phyloP scores from a whole-genome alignment of 2,113 vertebrate genomes.

The Dasyornis broadbenti region DNA sequence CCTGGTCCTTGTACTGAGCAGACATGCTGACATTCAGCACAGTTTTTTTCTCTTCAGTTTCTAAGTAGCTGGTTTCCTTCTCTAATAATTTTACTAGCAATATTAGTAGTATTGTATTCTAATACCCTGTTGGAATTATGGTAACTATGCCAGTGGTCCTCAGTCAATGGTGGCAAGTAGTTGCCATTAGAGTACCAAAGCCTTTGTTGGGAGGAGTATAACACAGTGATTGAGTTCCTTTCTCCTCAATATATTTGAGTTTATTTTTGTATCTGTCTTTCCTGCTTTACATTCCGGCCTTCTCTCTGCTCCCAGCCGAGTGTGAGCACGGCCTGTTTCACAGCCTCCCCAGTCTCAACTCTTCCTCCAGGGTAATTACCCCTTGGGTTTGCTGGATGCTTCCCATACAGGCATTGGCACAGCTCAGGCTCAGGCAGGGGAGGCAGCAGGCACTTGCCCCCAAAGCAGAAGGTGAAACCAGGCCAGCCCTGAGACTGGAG shows the following conservation, averaged over 20 bases:
- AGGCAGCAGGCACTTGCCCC: not conserved
- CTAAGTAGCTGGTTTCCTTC: not conserved
- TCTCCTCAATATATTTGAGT: not conserved
- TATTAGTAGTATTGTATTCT: not conserved
- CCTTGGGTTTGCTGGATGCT: not conserved
- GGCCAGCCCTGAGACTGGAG: not conserved
- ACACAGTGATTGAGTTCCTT: not conserved
- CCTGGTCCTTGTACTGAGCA: not conserved
- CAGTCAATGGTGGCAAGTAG: not conserved
- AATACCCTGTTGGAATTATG: not conserved
- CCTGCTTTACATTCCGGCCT: not conserved
- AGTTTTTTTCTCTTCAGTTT: not conserved
- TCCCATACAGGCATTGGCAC: not conserved
- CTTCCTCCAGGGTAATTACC: fast-evolving
- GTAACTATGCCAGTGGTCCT: not conserved
- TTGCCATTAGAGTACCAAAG: not conserved
- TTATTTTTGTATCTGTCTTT: not conserved
- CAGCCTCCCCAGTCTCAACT: not conserved
- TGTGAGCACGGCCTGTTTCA: fast-evolving
- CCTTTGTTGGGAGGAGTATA: not conserved
- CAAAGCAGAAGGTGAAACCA: not conserved
- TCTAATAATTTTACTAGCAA: not conserved
- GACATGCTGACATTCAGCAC: not conserved
- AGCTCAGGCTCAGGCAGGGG: not conserved
- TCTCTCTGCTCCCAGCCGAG: not conserved